Conservation (phyloP, 2,888 invertebrate species). For the Lasius platythorax region DNA sequence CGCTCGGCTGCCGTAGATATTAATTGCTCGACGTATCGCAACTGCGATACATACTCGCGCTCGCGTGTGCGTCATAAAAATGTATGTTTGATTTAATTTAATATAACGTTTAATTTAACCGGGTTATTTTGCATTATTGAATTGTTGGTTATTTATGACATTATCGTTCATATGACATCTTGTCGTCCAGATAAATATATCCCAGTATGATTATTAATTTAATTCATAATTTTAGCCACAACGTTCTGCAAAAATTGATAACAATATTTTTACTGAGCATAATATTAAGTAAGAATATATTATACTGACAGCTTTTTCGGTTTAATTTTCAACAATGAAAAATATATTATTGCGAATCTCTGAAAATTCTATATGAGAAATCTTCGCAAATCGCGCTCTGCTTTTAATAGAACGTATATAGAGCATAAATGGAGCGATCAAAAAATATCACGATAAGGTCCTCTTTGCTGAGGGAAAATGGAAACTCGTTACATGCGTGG, state of each 20-base stretch:
- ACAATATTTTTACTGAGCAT: background rate
- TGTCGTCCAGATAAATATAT: background rate
- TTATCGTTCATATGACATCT: background rate
- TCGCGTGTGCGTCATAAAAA: slow-evolving; percentile 18
- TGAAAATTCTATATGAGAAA: background rate
- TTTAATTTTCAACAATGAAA: background rate
- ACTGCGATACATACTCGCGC: background rate
- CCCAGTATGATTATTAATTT: background rate
- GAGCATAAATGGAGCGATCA: background rate
- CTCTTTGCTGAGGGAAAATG: slow-evolving; percentile 26
- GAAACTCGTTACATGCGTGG: slow-evolving; percentile 78
- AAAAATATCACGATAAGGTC: slow-evolving; percentile 32
- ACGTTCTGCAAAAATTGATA: background rate
- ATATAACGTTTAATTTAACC: slow-evolving; percentile 44
- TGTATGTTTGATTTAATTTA: slow-evolving; percentile 45
- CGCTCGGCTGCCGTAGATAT: slow-evolving; percentile 38
- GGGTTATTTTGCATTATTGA: slow-evolving; percentile 26
- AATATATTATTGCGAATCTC: background rate
- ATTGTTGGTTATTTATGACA: slow-evolving; percentile 40
- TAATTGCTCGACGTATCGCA: slow-evolving; percentile 44
- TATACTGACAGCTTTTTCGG: background rate
- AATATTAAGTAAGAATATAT: background rate
- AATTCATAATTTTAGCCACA: background rate
- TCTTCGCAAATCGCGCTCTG: background rate
- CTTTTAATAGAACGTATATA: background rate